phyloP scores from a whole-genome alignment of 2,113 vertebrate genomes.

The Nothoprocta perdicaria region DNA sequence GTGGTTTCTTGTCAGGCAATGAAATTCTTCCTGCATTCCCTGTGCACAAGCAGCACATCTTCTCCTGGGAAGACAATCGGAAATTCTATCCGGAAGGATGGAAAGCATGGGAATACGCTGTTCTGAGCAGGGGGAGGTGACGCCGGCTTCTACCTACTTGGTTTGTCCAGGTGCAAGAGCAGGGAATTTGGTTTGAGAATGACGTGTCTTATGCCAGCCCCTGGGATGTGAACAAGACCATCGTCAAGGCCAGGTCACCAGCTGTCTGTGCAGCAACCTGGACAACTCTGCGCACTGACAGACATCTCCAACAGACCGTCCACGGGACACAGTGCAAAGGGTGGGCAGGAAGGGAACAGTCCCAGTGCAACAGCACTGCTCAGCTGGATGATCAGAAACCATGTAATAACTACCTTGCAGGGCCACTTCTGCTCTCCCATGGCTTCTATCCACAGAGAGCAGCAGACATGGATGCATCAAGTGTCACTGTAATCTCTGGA shows the following conservation, averaged over 20 bases:
- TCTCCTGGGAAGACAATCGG: neutral
- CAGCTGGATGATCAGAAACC: conserved; percentile 34
- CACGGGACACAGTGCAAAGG: neutral
- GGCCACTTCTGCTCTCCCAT: conserved; percentile 9
- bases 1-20: neutral
- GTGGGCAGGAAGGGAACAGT: neutral
- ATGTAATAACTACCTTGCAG: conserved; percentile 52
- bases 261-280: neutral
- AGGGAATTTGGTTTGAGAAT: neutral
- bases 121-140: neutral
- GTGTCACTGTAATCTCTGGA: neutral
- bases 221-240: neutral
- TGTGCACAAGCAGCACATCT: neutral
- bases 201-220: neutral
- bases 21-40: neutral
- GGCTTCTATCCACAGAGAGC: neutral
- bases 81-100: neutral
- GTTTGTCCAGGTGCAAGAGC: neutral
- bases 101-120: neutral
- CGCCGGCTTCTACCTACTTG: neutral
- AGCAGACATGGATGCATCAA: conserved; percentile 4
- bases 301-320: rapidly evolving
- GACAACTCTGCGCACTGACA: neutral
- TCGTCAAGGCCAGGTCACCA: neutral
- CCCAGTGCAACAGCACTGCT: neutral